phyloP scores from a whole-genome alignment of 2,113 vertebrate genomes.

The Xerus inauris region DNA sequence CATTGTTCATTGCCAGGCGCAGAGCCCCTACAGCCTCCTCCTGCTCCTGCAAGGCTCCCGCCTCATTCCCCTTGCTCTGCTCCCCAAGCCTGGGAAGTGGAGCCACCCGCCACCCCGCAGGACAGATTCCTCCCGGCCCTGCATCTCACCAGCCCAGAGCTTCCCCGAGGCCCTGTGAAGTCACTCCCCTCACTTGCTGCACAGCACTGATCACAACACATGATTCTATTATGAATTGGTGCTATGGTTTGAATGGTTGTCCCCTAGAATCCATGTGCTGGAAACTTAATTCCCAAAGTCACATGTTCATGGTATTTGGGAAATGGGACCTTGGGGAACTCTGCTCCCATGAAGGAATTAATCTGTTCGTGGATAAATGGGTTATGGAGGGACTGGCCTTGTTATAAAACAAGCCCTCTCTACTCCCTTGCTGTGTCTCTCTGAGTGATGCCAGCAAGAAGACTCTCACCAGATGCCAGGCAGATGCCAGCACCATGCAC shows the following conservation, averaged over 20 bases:
- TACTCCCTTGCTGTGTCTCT: not conserved
- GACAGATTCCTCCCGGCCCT: not conserved
- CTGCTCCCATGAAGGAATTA: not conserved
- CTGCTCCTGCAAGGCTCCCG: not conserved
- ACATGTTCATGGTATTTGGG: not conserved
- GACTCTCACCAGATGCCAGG: not conserved
- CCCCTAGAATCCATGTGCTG: not conserved
- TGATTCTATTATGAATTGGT: rapidly evolving
- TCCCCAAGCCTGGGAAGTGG: not conserved
- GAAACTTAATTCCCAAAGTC: not conserved
- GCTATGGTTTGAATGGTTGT: not conserved
- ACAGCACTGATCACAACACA: rapidly evolving
- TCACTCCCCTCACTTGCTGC: not conserved
- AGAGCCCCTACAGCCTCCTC: not conserved
- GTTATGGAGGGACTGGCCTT: not conserved
- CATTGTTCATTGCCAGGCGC: no score
- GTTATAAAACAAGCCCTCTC: not conserved
- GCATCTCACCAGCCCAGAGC: not conserved
- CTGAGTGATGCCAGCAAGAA: not conserved
- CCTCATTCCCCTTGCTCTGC: no score
- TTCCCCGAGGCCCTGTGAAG: not conserved
- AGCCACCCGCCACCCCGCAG: not conserved
- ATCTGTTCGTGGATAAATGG: not conserved
- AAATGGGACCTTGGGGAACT: not conserved
- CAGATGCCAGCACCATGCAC: not conserved